Conservation (phyloP, 2,797 vertebrate genomes). For the Argya squamiceps region DNA sequence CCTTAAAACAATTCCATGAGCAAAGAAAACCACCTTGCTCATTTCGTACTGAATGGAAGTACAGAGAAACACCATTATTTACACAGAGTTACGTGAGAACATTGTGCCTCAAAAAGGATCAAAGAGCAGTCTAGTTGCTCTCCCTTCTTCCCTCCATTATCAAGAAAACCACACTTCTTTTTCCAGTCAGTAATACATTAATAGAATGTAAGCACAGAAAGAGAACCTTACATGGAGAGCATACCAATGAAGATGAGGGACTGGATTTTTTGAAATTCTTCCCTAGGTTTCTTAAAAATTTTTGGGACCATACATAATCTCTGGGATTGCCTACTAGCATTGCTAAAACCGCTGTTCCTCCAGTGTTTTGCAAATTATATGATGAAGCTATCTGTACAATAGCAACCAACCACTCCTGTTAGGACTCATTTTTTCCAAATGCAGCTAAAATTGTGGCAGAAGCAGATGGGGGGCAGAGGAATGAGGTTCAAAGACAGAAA, state of each 20-base stretch:
- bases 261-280: neutral
- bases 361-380: neutral
- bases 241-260: neutral
- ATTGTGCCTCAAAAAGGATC: neutral
- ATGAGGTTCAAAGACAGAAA: neutral
- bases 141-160: neutral
- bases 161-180: neutral
- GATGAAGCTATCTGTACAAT: neutral
- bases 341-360: neutral
- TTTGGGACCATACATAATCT: neutral
- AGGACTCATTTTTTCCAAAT: neutral
- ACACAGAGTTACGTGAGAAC: neutral
- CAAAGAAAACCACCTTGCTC: neutral
- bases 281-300: neutral
- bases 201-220: neutral
- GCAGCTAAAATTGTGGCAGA: neutral
- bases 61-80: neutral
- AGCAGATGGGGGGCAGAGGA: neutral
- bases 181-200: neutral
- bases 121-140: neutral
- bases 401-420: neutral
- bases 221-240: neutral
- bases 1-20: rapidly evolving
- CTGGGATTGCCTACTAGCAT: neutral
- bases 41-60: neutral